phyloP scores from a whole-genome alignment of 2,113 vertebrate species.

The Tringa solitaria region DNA sequence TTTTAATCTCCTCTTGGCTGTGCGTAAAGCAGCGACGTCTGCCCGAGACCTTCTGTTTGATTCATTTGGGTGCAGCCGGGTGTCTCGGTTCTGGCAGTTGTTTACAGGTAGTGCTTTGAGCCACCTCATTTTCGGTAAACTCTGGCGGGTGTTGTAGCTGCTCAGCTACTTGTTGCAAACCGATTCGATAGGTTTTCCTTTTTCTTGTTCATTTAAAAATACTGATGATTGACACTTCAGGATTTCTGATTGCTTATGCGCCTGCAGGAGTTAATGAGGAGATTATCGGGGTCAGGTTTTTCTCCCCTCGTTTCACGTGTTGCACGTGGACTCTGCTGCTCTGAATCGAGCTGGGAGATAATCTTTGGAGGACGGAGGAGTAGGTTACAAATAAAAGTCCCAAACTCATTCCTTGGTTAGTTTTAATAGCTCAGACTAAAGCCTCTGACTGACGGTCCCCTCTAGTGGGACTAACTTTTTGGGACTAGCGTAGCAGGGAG shows the following conservation, averaged over 20 bases:
- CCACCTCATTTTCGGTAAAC: not conserved
- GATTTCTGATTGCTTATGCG: not conserved
- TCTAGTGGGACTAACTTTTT: not conserved
- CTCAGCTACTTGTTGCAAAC: not conserved
- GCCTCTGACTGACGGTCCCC: not conserved
- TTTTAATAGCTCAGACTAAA: not conserved
- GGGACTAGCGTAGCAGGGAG: not conserved
- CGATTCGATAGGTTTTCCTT: not conserved
- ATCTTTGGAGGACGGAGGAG: not conserved
- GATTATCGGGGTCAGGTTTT: not conserved
- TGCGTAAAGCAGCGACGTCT: not conserved
- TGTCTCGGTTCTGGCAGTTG: not conserved
- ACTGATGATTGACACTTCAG: not conserved
- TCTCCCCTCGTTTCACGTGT: not conserved
- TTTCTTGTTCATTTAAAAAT: not conserved
- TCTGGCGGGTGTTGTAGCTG: not conserved
- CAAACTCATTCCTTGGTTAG: not conserved
- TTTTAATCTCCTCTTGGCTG: not conserved
- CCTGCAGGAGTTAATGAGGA: not conserved
- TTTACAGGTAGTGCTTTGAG: not conserved
- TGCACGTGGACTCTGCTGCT: not conserved
- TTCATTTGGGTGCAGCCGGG: not conserved
- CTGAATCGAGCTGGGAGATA: not conserved
- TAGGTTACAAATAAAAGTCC: not conserved
- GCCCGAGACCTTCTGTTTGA: not conserved